These are phyloP conservation scores for Gallinago media DNA, from an alignment of 2,113 vertebrate species.

Conservation along the genomic window DNA sequence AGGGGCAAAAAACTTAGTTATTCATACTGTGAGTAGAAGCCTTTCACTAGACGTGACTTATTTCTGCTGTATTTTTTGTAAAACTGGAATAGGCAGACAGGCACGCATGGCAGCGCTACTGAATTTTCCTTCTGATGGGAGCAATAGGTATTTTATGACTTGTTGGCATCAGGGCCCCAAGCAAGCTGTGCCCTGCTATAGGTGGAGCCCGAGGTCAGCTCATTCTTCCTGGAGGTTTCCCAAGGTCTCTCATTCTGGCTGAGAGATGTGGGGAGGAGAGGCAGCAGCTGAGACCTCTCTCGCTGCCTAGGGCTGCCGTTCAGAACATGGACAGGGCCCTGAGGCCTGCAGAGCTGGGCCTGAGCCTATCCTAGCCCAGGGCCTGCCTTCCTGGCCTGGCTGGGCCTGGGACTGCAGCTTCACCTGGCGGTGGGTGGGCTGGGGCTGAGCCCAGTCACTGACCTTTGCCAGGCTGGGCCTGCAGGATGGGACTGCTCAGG, in stretches of 20 bases:
- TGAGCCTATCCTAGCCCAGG: accelerated
- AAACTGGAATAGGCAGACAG: background rate
- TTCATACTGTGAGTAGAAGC: background rate
- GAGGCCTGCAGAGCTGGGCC: too few relatives aligned
- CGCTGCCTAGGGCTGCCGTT: background rate
- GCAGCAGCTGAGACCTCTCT: background rate
- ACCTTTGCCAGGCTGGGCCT: accelerated
- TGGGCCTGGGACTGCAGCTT: too few relatives aligned
- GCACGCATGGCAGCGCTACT: background rate
- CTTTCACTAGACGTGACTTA: background rate
- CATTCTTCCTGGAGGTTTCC: background rate
- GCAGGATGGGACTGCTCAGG: accelerated
- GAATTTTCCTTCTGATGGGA: background rate
- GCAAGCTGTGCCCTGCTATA: accelerated
- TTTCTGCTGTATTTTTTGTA: background rate
- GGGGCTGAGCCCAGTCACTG: accelerated
- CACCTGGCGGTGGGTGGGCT: accelerated
- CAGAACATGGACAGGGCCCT: background rate
- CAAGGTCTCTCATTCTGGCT: too few relatives aligned
- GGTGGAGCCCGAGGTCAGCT: background rate
- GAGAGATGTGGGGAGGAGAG: too few relatives aligned
- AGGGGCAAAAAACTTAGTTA: background rate
- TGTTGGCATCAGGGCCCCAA: accelerated
- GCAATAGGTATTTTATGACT: background rate
- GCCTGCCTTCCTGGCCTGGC: too few relatives aligned